Base-by-base conservation (phyloP, 2,888 invertebrate species). In the Marasmarcha lunaedactyla region DNA sequence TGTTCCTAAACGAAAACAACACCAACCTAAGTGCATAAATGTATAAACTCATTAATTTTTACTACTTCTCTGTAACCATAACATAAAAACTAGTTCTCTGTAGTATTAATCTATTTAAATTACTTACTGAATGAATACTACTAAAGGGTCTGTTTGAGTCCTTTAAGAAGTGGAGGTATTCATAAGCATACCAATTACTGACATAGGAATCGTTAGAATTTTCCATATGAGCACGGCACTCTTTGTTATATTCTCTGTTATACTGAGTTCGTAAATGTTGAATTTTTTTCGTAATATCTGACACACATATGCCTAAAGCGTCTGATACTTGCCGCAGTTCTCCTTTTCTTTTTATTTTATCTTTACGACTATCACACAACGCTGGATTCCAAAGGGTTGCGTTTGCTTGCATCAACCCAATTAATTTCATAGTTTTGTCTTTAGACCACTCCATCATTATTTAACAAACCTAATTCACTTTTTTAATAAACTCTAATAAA, bases 241-340 rank as follows among this genome's bases (percentile, higher is more conserved):
- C 87, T 30, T 84, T 71, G 33, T 81, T 84, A 3, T 85, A 83
- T 49, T 87, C 87, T 4, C 88, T 76, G 50, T 87, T 87, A 48
- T 87, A 87, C 44, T 87, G 88, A 1, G 88, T 87, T 2, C 87
- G 71, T 30, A 87, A 62, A 42, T 87, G 87, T 46, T 87, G 88
- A 38, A 87, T 86, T 48, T 87, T 87, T 50, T 87, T 87, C 1
- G 87, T 86, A 15, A 83, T 69, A 47, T 87, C 87, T 2, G 77
- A 70, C 14, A 63, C 67, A 49, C 60, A 65, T 44, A 81, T 66
- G 5, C 64, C 66, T 12, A 83, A 59, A 39, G 69, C 54, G 14
- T 70, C 70, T 0, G 81, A 62, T 48, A 83, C 78, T n/a, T 58
- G 57, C 1, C 73, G 64, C 41, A 83, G 49, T 46, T 79, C 78